These are phyloP conservation scores for Daphoenositta chrysoptera DNA, from an alignment of 2,113 vertebrate genomes.

Conservation along the genomic window DNA sequence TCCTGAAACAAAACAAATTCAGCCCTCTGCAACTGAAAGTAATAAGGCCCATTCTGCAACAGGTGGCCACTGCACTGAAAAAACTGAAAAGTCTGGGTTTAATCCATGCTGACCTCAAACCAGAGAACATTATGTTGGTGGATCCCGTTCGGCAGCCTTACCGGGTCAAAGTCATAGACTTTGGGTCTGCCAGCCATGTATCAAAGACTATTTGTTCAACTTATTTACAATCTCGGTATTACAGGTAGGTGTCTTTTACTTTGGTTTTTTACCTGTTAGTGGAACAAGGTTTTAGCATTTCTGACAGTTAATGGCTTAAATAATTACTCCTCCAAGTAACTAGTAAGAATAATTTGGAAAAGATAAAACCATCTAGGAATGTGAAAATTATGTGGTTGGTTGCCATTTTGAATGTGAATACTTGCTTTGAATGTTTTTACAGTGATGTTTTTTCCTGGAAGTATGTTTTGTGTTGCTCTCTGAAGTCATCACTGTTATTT, in stretches of 20 bases:
- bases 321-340: neutral
- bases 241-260: conserved; percentile 82
- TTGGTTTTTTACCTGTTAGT: neutral
- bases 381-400: neutral
- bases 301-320: neutral
- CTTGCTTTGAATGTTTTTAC: neutral
- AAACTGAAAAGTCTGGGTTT: conserved; percentile 97
- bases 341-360: neutral
- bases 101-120: conserved; percentile 99
- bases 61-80: conserved; percentile 97
- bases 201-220: conserved; percentile 99
- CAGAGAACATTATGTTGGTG: conserved; percentile 99
- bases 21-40: conserved; percentile 97
- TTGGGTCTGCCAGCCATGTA: conserved; percentile 97
- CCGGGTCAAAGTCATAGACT: conserved; percentile 98
- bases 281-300: neutral
- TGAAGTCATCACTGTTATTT: neutral
- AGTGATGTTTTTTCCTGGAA: neutral
- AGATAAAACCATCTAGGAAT: neutral
- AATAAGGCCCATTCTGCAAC: conserved; percentile 96
- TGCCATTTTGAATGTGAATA: neutral
- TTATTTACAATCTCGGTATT: conserved; percentile 98
- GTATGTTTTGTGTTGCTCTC: neutral
- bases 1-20: conserved; percentile 99
- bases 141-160: conserved; percentile 97